These are phyloP conservation scores for Cebidichthys violaceus DNA, from an alignment of 2,113 vertebrate species.

Conservation along the genomic window DNA sequence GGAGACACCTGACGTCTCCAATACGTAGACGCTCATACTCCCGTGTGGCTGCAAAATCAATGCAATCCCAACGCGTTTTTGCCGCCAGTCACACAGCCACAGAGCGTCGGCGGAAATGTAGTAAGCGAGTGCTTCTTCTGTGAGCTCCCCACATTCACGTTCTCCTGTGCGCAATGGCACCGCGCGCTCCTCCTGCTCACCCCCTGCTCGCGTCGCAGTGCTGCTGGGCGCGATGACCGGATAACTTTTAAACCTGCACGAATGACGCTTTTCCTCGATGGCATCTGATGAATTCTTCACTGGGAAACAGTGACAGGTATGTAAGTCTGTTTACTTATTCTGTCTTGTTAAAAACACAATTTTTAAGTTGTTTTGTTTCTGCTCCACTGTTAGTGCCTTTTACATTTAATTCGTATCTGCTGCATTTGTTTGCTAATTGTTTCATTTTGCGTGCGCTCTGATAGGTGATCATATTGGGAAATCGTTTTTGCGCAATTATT, in stretches of 20 bases:
- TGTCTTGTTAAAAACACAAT: background rate
- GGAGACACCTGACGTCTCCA: constrained; percentile 43
- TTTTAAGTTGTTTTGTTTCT: background rate
- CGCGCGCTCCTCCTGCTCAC: constrained; percentile 47
- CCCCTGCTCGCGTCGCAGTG: background rate
- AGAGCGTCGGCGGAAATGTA: constrained; percentile 11
- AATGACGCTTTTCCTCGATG: constrained; percentile 58
- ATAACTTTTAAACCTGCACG: constrained; percentile 69
- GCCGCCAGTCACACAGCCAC: background rate
- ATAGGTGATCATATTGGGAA: background rate
- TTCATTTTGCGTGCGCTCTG: background rate
- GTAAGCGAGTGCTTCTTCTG: constrained; percentile 37
- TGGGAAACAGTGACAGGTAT: constrained; percentile 73
- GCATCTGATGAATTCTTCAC: constrained; percentile 65
- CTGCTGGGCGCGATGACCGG: constrained; percentile 46
- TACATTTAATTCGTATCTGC: background rate
- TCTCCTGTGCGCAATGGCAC: constrained; percentile 65
- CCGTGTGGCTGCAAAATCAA: constrained; percentile 1
- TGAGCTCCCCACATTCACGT: constrained; percentile 37
- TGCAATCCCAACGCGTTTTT: constrained; percentile 5
- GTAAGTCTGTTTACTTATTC: background rate
- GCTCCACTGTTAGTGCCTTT: background rate
- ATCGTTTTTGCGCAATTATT: background rate
- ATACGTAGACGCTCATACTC: constrained; percentile 1
- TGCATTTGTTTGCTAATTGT: background rate